Evolutionary conservation across 2,888 invertebrate species (phyloP).

Genomic region (Lapara coniferarum): DNA sequence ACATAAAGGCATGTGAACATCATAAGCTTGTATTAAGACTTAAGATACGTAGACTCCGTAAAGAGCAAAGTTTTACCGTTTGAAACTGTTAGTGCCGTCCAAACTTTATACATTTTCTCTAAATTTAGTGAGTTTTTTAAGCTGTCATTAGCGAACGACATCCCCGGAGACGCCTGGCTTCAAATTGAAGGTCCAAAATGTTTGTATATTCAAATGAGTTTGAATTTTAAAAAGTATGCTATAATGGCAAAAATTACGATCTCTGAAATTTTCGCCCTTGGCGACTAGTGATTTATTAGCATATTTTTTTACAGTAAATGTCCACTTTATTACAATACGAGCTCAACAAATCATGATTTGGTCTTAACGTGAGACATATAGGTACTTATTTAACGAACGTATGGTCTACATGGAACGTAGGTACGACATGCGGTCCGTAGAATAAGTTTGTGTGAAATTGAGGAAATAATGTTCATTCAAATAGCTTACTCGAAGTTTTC

Average conservation of each 20-base stretch:
- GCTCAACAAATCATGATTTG: not conserved
- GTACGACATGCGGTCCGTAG: no score
- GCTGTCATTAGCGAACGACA: conserved; percentile 12
- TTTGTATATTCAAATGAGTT: conserved; percentile 1
- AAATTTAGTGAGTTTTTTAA: conserved; percentile 12
- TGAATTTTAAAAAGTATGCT: not conserved
- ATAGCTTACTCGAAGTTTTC: not conserved
- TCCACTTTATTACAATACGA: no score
- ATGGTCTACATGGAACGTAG: no score
- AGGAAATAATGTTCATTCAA: not conserved
- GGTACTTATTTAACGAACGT: no score
- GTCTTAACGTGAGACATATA: no score
- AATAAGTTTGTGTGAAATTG: not conserved
- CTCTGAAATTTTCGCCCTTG: no score
- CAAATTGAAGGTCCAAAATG: not conserved
- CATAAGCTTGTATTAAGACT: not conserved
- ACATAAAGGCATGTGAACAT: not conserved
- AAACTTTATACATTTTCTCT: conserved; percentile 14
- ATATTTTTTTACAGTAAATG: no score
- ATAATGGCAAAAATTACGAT: not conserved
- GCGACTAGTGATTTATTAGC: no score
- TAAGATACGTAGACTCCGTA: not conserved
- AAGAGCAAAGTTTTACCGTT: conserved; percentile 18
- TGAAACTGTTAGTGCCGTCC: not conserved
- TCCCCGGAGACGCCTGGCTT: not conserved